Evolutionary conservation across 2,888 invertebrate species (phyloP), one percentile per base, ranked within the genome.

Genomic region (Sthenelais limicola): DNA sequence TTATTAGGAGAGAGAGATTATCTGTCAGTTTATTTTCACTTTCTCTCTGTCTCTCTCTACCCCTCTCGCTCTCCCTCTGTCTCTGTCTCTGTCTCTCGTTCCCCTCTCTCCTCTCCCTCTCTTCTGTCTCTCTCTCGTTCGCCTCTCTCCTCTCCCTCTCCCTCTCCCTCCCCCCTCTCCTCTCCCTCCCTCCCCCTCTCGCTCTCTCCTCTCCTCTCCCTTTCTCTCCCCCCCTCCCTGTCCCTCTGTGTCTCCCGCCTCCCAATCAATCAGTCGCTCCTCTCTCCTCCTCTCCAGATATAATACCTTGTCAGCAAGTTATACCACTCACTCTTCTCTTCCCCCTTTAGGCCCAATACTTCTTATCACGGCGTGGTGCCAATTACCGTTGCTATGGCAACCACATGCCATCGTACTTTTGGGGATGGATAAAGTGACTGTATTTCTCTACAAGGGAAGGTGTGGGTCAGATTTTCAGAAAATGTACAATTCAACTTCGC

Each of bases 351-450:
- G 24, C 35, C 15, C 38, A 24, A 38, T 24, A 62, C 35, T 62
- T 62, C 62, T 62, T 62, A 62, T 62, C 62, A 21, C 43, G 62
- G 35, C 35, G 62, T 62, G 62, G 62, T 62, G 62, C 62, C 62
- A 62, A 62, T 62, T 62, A 62, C 62, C 15, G 62, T 62, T 62
- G 38, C 62, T 43, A 62, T 62, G 62, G 62, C 43, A 21, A 62
- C 62, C 43, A 62, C 62, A 62, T 62, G 62, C 62, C 62, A 38
- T 24, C 26, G 62, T 26, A 38, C 62, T 62, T n/a, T n/a, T 26
- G 62, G 28, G 38, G 62, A 62, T 43, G 38, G 62, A 62, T 62
- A 62, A 38, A 62, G 62, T 62, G 38, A n/a, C n/a, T n/a, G n/a
- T n/a, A n/a, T n/a, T n/a, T n/a, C 62, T 62, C 3, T 38, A 38